Evolutionary conservation across 2,797 vertebrate genomes (phyloP).

Genomic region (Ptychobarbus kaznakovi): DNA sequence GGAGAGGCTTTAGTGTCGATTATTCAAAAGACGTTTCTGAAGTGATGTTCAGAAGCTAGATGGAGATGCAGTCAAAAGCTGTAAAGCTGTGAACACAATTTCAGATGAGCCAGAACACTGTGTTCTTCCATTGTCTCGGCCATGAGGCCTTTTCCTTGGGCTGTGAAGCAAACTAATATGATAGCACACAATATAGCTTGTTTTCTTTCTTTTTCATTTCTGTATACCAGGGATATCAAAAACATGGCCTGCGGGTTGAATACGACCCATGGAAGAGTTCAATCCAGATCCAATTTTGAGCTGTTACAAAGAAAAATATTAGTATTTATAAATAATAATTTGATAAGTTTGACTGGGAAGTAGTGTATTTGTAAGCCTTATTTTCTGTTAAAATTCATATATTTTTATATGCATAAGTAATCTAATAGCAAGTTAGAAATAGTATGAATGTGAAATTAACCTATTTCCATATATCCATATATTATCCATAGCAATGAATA

Average conservation of each 20-base stretch:
- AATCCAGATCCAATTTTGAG: neutral
- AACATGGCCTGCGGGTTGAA: neutral
- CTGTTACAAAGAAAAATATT: neutral
- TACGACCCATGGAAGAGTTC: neutral
- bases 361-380: neutral
- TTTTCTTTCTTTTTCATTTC: neutral
- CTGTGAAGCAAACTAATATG: slow-evolving; percentile 15
- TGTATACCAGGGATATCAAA: neutral
- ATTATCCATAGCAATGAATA: neutral
- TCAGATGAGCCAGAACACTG: slow-evolving; percentile 24
- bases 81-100: slow-evolving; percentile 31
- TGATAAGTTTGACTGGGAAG: neutral
- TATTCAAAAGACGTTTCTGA: slow-evolving; percentile 35
- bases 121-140: slow-evolving; percentile 38
- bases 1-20: slow-evolving; percentile 30
- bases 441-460: too few species aligned
- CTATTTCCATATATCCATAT: neutral
- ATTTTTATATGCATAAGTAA: neutral
- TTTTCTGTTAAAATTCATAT: neutral
- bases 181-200: slow-evolving; percentile 8
- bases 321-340: neutral
- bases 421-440: too few species aligned
- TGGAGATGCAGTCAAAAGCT: slow-evolving; percentile 23
- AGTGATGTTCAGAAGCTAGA: slow-evolving; percentile 37
- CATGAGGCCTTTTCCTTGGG: slow-evolving; percentile 12